These are phyloP conservation scores for Cinclus mexicanus DNA, from an alignment of 2,113 vertebrate genomes.

Conservation along the genomic window DNA sequence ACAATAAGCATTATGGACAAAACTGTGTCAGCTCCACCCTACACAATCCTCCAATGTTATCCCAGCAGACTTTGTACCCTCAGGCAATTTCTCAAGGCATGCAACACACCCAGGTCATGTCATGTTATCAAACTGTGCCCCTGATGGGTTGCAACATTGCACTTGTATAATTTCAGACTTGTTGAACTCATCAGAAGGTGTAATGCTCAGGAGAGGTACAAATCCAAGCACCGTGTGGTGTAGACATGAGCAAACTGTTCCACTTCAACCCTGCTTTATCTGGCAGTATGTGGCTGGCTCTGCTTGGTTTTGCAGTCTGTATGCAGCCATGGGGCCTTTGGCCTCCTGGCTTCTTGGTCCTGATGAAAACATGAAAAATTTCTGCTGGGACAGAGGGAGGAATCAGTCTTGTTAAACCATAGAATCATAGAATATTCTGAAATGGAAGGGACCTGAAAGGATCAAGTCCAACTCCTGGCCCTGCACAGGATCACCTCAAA, in stretches of 20 bases:
- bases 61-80: not conserved
- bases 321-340: not conserved
- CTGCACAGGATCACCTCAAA: not conserved
- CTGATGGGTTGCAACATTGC: not conserved
- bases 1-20: not conserved
- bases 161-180: not conserved
- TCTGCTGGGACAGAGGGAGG: not conserved
- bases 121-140: not conserved
- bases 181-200: not conserved
- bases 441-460: not conserved
- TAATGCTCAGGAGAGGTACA: not conserved
- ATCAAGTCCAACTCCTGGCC: not conserved
- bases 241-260: not conserved
- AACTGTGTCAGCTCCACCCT: not conserved
- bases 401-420: not conserved
- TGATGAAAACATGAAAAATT: not conserved
- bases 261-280: not conserved
- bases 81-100: not conserved
- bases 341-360: not conserved
- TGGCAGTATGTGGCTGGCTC: not conserved
- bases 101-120: not conserved
- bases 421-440: not conserved
- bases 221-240: not conserved
- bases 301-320: not conserved
- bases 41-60: not conserved